Conservation (phyloP, 2,113 vertebrate species). For the Hippocampus zosterae region DNA sequence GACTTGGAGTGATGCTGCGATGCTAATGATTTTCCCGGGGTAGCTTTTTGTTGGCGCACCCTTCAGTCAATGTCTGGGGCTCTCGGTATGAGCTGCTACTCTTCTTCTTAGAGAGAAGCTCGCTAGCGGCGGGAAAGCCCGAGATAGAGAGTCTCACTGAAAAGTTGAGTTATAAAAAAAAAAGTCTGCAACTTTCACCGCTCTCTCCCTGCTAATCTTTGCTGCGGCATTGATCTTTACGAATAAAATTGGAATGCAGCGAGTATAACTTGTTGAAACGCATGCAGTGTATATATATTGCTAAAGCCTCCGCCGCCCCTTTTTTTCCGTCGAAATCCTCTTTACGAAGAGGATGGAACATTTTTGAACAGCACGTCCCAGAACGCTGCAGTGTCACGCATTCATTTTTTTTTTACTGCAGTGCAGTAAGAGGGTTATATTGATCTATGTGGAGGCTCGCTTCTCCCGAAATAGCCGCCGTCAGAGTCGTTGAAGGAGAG, state of each 20-base stretch:
- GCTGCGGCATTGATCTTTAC: neutral
- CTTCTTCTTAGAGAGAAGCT: neutral
- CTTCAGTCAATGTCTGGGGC: slow-evolving; percentile 27
- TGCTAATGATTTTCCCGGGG: neutral
- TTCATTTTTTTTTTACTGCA: slow-evolving; percentile 35
- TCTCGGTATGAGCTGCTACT: slow-evolving; percentile 1
- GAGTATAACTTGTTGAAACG: neutral
- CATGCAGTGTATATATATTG: neutral
- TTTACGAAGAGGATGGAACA: slow-evolving; percentile 11
- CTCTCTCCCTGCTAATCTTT: neutral
- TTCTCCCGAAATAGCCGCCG: slow-evolving; percentile 1
- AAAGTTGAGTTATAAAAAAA: neutral
- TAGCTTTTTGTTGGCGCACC: slow-evolving; percentile 5
- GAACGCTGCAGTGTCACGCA: slow-evolving; percentile 34
- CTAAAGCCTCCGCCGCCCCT: neutral
- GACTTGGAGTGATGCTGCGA: neutral
- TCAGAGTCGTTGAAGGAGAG: neutral
- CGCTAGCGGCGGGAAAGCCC: neutral
- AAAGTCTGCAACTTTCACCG: neutral
- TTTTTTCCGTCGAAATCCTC: slow-evolving; percentile 18
- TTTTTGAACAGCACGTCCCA: slow-evolving; percentile 38
- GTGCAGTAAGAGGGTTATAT: slow-evolving; percentile 43
- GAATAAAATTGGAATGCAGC: neutral
- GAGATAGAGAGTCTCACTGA: neutral
- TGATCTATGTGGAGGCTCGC: slow-evolving; percentile 1